Conservation (phyloP, 1,140 invertebrate species). For the Drosophila dunni region DNA sequence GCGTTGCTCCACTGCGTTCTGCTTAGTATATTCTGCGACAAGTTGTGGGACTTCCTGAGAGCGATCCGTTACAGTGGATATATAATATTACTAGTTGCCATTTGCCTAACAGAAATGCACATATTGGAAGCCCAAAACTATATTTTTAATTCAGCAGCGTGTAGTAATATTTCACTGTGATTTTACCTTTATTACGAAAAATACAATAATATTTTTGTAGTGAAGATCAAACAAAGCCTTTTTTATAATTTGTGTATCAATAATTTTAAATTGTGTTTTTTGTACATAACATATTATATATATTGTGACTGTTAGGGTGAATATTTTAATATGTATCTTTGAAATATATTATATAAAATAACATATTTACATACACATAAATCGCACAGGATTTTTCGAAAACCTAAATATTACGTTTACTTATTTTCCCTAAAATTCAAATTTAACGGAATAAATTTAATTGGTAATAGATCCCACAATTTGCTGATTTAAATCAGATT, state of each 20-base stretch:
- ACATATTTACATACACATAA: slow-evolving; percentile 1
- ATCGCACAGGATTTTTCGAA: neutral
- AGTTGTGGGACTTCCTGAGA: slow-evolving; percentile 89
- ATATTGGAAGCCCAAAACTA: slow-evolving; percentile 86
- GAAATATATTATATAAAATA: slow-evolving; percentile 37
- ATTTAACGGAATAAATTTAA: too few species aligned
- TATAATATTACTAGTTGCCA: slow-evolving; percentile 86
- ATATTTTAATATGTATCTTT: slow-evolving; percentile 36
- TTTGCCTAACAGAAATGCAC: slow-evolving; percentile 87
- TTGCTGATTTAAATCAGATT: too few species aligned
- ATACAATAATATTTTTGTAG: slow-evolving; percentile 81
- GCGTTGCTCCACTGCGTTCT: slow-evolving; percentile 91
- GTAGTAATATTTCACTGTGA: slow-evolving; percentile 83
- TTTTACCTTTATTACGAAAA: slow-evolving; percentile 75
- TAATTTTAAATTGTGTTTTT: slow-evolving; percentile 46
- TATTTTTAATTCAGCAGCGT: slow-evolving; percentile 84
- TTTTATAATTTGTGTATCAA: slow-evolving; percentile 54
- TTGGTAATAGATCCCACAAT: too few species aligned
- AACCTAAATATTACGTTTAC: too few species aligned
- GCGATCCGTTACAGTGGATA: slow-evolving; percentile 88
- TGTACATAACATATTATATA: slow-evolving; percentile 28
- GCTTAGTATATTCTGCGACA: slow-evolving; percentile 92
- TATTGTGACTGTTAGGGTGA: slow-evolving; percentile 34
- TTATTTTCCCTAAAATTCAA: too few species aligned
- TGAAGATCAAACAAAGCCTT: slow-evolving; percentile 66